A percentile compares a stretch with the other conserved stretches of the same genome.
Conservation (phyloP, 2,797 vertebrate species). For the Iguana delicatissima region DNA sequence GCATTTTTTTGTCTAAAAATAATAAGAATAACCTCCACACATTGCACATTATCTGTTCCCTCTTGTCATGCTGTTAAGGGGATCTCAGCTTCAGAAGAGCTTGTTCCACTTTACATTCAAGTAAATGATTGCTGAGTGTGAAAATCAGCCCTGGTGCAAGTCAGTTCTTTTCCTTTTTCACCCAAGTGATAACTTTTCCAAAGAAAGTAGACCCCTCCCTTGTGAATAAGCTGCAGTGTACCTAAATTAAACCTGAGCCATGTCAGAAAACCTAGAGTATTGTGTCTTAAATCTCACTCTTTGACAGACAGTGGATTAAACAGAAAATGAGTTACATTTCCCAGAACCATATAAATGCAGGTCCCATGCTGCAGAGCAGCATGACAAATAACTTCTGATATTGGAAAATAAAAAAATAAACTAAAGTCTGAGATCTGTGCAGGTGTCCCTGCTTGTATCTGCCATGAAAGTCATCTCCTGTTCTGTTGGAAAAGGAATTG, state of each 20-base stretch:
- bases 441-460: conserved; percentile 39
- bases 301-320: conserved; percentile 72
- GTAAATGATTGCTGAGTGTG: neutral
- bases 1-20: neutral
- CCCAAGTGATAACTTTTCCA: conserved; percentile 38
- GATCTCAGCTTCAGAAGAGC: neutral
- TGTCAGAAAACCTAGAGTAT: conserved; percentile 51
- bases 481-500: conserved; percentile 45
- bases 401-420: conserved; percentile 56
- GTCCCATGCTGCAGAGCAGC: conserved; percentile 55
- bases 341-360: conserved; percentile 51
- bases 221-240: conserved; percentile 27
- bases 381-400: conserved; percentile 71
- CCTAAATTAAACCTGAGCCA: conserved; percentile 49
- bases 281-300: conserved; percentile 65
- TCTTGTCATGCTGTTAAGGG: neutral
- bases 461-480: conserved; percentile 58
- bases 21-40: neutral
- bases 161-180: conserved; percentile 38
- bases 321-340: conserved; percentile 70
- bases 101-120: neutral
- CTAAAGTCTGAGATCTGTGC: conserved; percentile 57
- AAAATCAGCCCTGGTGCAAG: neutral
- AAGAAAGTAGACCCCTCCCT: conserved; percentile 37
- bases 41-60: neutral